A percentile compares a stretch with the other conserved stretches of the same genome.
Conservation (phyloP, 2,113 vertebrate genomes). For the Copsychus sechellarum region DNA sequence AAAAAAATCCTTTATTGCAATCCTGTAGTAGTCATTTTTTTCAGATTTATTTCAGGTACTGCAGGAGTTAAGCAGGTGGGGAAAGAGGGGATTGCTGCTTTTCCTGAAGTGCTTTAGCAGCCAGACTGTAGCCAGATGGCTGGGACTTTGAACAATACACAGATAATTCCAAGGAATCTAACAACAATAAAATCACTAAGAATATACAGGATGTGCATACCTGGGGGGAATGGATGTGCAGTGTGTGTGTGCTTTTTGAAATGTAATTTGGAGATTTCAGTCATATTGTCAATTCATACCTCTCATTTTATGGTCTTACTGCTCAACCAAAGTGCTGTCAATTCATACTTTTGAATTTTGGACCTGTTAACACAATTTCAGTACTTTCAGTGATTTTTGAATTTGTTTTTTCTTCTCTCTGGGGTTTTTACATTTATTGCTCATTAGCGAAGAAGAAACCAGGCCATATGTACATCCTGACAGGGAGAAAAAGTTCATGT, state of each 20-base stretch:
- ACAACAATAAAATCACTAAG: neutral
- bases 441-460: neutral
- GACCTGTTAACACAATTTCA: neutral
- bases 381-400: neutral
- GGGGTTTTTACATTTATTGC: neutral
- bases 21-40: neutral
- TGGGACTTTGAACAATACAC: neutral
- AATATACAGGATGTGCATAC: neutral
- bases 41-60: neutral
- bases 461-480: neutral
- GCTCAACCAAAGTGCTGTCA: neutral
- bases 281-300: neutral
- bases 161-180: neutral
- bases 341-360: neutral
- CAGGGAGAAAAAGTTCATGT: neutral
- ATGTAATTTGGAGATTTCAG: neutral
- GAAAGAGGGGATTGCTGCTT: neutral
- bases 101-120: neutral
- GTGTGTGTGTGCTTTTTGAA: neutral
- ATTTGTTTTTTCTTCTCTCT: accelerated
- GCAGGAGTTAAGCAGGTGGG: neutral
- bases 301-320: neutral
- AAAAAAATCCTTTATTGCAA: neutral
- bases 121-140: neutral
- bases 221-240: neutral